These are phyloP conservation scores for Ptychochromis oligacanthus DNA, from an alignment of 2,113 vertebrate genomes.

Conservation along the genomic window DNA sequence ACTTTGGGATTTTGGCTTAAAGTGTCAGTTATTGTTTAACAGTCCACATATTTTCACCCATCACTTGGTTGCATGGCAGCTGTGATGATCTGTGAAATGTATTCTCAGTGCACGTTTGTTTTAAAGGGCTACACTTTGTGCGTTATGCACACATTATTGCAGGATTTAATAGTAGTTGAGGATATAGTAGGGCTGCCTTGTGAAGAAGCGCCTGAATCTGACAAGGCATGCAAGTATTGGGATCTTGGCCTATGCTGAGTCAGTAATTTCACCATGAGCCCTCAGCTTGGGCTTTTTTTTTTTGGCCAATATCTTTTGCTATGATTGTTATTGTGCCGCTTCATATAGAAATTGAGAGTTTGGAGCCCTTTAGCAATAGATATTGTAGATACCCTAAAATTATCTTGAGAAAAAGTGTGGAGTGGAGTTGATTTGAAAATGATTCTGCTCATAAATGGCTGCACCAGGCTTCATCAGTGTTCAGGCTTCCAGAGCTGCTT, in stretches of 20 bases:
- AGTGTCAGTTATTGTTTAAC: neutral
- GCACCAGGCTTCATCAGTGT: too few relatives aligned
- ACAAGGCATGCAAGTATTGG: neutral
- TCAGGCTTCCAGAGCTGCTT: too few relatives aligned
- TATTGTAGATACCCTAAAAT: neutral
- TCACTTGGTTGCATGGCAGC: neutral
- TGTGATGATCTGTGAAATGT: neutral
- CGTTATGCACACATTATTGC: neutral
- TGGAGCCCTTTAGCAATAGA: neutral
- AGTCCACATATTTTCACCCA: neutral
- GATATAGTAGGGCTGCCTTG: neutral
- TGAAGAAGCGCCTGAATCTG: neutral
- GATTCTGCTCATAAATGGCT: too few relatives aligned
- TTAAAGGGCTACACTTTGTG: neutral
- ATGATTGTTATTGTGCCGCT: neutral
- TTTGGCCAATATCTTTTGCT: neutral
- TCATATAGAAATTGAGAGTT: neutral
- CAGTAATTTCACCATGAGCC: neutral
- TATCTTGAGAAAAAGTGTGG: neutral
- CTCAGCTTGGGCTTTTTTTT: neutral
- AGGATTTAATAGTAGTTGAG: neutral
- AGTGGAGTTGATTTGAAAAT: too few relatives aligned
- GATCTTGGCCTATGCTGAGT: slow-evolving; percentile 3
- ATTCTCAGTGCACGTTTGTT: neutral
- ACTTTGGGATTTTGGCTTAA: neutral